These are phyloP conservation scores for Scaptomyza hsui DNA, from an alignment of 1,140 invertebrate genomes.

Conservation along the genomic window DNA sequence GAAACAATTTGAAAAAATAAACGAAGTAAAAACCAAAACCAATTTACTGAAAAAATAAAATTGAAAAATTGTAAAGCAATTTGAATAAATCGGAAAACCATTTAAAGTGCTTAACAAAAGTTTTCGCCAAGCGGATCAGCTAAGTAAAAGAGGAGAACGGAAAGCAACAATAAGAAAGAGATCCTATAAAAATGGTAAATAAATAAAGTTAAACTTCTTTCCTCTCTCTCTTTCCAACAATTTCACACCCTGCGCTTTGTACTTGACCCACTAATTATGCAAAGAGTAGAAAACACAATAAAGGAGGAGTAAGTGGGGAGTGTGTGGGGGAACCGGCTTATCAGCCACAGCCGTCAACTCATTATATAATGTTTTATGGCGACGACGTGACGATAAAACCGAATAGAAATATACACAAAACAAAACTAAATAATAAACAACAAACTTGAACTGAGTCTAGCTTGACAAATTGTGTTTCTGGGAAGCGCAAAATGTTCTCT, in stretches of 20 bases:
- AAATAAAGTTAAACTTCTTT: background rate
- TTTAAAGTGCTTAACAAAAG: constrained; percentile 17
- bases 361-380: constrained; percentile 70
- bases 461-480: background rate
- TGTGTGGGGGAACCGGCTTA: constrained; percentile 3
- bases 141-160: background rate
- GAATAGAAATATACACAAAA: constrained; percentile 5
- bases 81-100: constrained; percentile 42
- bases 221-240: background rate
- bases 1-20: constrained; percentile 58
- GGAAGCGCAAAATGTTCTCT: constrained; percentile 15
- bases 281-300: background rate
- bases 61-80: constrained; percentile 48
- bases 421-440: constrained; percentile 1
- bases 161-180: constrained; percentile 2
- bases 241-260: constrained; percentile 25
- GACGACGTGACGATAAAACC: constrained; percentile 67
- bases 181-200: constrained; percentile 49
- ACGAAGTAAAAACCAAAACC: constrained; percentile 23
- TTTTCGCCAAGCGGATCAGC: constrained; percentile 15
- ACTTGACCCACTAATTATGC: constrained; percentile 76
- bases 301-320: constrained; percentile 9
- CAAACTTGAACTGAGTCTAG: constrained; percentile 6
- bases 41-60: constrained; percentile 13
- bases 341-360: constrained; percentile 29